Evolutionary conservation across 2,888 invertebrate genomes (phyloP).

Genomic region (Belgica antarctica): DNA sequence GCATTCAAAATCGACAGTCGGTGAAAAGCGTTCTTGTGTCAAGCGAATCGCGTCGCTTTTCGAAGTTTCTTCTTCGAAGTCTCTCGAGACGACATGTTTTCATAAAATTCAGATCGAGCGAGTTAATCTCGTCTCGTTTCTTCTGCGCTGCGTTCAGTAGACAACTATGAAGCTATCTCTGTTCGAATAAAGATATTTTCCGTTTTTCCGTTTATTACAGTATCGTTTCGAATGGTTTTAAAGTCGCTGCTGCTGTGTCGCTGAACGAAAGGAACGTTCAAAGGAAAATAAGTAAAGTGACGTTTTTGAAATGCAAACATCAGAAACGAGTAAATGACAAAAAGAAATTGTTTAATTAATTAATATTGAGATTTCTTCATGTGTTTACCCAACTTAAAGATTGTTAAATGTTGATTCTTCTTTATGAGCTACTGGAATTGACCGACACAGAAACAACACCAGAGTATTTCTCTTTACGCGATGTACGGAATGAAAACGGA

Average conservation of each 20-base stretch:
- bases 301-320: constrained; percentile 14
- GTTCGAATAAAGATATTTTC: background rate
- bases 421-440: constrained; percentile 33
- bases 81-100: constrained; percentile 9
- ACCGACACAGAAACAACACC: background rate
- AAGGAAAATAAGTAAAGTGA: constrained; percentile 18
- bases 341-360: constrained; percentile 32
- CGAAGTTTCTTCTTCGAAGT: too few species aligned
- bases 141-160: background rate
- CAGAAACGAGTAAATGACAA: constrained; percentile 11
- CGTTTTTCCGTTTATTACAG: background rate
- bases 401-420: constrained; percentile 39
- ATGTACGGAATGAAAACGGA: too few species aligned
- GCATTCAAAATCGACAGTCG: too few species aligned
- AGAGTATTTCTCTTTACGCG: constrained; percentile 18
- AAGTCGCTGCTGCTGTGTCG: too few species aligned
- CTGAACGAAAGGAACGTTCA: too few species aligned
- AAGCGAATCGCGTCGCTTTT: constrained; percentile 3
- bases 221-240: background rate
- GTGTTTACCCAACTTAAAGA: constrained; percentile 27
- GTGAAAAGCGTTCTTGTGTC: background rate
- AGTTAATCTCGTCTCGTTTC: constrained; percentile 30
- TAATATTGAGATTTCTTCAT: constrained; percentile 11
- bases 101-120: constrained; percentile 32
- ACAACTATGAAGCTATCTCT: background rate